Percentiles rank a stretch among this genome's conserved stretches.
phyloP scores from a whole-genome alignment of 2,113 vertebrate species.

The Ia io region DNA sequence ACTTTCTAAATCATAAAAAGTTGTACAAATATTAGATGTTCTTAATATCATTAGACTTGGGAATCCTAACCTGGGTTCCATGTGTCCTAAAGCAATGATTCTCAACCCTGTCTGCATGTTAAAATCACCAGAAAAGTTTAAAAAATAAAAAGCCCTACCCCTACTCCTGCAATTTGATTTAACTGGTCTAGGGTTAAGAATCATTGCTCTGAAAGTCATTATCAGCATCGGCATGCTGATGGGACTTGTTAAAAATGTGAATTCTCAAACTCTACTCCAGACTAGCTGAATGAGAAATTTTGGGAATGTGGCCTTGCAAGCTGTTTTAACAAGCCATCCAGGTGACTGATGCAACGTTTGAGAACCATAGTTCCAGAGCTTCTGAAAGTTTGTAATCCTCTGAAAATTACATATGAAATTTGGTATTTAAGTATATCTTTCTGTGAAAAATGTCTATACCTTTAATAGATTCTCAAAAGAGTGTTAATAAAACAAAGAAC shows the following conservation, averaged over 20 bases:
- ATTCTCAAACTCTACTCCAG: not conserved
- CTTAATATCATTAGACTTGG: not conserved
- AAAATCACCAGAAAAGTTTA: not conserved
- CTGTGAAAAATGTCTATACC: not conserved
- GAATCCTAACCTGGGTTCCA: not conserved
- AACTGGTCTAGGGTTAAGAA: not conserved
- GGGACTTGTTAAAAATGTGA: not conserved
- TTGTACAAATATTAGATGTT: not conserved
- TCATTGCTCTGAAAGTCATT: not conserved
- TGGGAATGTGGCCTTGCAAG: not conserved
- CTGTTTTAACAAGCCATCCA: not conserved
- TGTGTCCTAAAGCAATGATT: not conserved
- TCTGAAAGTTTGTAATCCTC: not conserved
- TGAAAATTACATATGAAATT: not conserved
- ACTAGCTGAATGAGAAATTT: not conserved
- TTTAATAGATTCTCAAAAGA: conserved; percentile 20
- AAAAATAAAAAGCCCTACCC: not conserved
- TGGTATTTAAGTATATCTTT: not conserved
- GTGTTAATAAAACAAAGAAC: not conserved
- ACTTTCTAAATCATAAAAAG: not conserved
- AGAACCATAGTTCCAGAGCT: not conserved
- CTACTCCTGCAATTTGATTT: not conserved
- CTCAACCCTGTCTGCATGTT: not conserved
- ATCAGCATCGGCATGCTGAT: not conserved
- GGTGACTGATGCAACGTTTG: not conserved